Percentiles rank a stretch among this genome's conserved stretches.
Conservation (phyloP, 2,113 vertebrate genomes). For the Geococcyx californianus region DNA sequence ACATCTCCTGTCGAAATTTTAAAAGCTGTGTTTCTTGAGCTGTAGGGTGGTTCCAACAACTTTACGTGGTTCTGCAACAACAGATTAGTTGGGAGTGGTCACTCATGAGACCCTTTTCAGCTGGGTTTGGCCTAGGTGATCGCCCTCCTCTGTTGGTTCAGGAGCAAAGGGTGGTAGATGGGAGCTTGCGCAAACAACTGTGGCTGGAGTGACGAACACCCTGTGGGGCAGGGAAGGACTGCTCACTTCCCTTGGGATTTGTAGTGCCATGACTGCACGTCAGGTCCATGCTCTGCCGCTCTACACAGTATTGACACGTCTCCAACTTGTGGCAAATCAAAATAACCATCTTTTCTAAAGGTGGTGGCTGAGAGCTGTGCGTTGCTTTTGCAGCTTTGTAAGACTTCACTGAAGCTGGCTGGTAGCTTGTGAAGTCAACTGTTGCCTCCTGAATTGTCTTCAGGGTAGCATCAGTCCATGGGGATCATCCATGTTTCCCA, state of each 20-base stretch:
- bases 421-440: not conserved
- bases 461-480: not conserved
- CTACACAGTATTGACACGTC: not conserved
- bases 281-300: not conserved
- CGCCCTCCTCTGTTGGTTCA: not conserved
- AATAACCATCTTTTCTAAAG: not conserved
- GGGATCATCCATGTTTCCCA: not conserved
- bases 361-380: not conserved
- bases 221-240: not conserved
- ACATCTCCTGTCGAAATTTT: not conserved
- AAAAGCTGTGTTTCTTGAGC: not conserved
- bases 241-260: not conserved
- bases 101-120: not conserved
- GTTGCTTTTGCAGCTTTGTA: not conserved
- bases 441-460: not conserved
- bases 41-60: not conserved
- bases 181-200: not conserved
- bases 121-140: not conserved
- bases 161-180: not conserved
- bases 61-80: not conserved
- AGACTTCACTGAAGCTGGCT: fast-evolving
- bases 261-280: not conserved
- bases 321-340: not conserved
- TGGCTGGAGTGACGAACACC: not conserved
- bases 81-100: not conserved